Base-by-base conservation (phyloP, 2,888 invertebrate species). In the Morpho deidamia region DNA sequence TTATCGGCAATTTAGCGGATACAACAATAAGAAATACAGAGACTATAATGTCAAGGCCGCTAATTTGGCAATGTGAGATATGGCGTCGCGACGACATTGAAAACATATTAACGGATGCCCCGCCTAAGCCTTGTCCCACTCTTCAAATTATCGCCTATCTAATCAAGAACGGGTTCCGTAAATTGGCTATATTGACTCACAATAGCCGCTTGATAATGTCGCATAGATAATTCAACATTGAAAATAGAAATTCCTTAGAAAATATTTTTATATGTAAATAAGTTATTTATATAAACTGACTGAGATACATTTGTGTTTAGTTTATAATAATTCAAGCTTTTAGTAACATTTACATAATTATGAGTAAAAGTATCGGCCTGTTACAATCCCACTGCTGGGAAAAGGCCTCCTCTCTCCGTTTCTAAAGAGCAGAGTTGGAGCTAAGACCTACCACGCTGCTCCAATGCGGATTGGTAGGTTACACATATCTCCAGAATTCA, bases 21-120 rank as follows among this genome's bases (percentile, higher is more conserved):
- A 23, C 23, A 23, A 23, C 23, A 23, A 23, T 23, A 23, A 23
- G 23, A 23, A 23, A 23, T 23, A 23, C 23, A 38, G 53, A 70
- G 12, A 40, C 48, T 11, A 48, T 74, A 78, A 78, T 76, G 77
- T 76, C 78, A 78, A 75, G 78, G 78, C 60, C 63, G 41, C 52
- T 57, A 55, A 64, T 67, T 67, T 57, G 64, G 56, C 63, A 61
- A 64, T 56, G 52, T 44, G 54, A 56, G 40, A 56, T 52, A 56
- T 55, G 49, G 66, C 63, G 62, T 62, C 66, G 59, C 42, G 37
- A 67, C 58, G 73, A 70, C 77, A 71, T 76, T 74, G 74, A 66
- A 62, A 63, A 67, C 67, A 51, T 59, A 64, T 66, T 71, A 70
- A 54, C 50, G 53, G 41, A 56, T 53, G 52, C 50, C 59, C 56